These are phyloP conservation scores for Cyanoderma ruficeps DNA, from an alignment of 2,113 vertebrate species.

Conservation along the genomic window DNA sequence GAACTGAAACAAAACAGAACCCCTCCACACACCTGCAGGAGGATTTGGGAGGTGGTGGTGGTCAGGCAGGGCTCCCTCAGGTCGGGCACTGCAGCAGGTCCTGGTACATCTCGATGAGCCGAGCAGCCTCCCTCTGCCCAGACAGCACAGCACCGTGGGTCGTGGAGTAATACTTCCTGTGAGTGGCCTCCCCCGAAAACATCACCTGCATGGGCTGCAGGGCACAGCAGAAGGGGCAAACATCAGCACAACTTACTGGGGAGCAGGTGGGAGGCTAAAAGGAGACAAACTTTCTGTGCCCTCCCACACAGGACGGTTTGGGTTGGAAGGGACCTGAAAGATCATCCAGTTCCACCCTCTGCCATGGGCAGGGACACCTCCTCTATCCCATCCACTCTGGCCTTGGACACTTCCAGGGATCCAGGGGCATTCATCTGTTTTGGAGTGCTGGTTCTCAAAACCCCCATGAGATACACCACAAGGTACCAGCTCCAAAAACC, in stretches of 20 bases:
- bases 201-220: slow-evolving; percentile 94
- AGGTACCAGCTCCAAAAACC: neutral
- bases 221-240: neutral
- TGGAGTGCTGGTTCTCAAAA: neutral
- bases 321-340: neutral
- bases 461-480: accelerated
- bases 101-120: slow-evolving; percentile 93
- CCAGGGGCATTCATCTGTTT: neutral
- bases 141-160: slow-evolving; percentile 99
- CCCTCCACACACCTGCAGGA: slow-evolving; percentile 60
- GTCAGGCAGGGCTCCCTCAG: slow-evolving; percentile 77
- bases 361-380: neutral
- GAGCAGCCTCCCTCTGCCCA: slow-evolving; percentile 93
- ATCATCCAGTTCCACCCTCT: neutral
- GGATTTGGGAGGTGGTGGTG: slow-evolving; percentile 80
- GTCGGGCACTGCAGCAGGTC: slow-evolving; percentile 84
- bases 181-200: slow-evolving; percentile 97
- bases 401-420: neutral
- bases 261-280: neutral
- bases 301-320: neutral
- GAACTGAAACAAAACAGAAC: slow-evolving; percentile 56
- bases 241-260: neutral
- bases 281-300: neutral
- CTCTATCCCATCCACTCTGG: accelerated
- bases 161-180: slow-evolving; percentile 99